Evolutionary conservation across 2,888 invertebrate genomes (phyloP).

Genomic region (Alitta virens): DNA sequence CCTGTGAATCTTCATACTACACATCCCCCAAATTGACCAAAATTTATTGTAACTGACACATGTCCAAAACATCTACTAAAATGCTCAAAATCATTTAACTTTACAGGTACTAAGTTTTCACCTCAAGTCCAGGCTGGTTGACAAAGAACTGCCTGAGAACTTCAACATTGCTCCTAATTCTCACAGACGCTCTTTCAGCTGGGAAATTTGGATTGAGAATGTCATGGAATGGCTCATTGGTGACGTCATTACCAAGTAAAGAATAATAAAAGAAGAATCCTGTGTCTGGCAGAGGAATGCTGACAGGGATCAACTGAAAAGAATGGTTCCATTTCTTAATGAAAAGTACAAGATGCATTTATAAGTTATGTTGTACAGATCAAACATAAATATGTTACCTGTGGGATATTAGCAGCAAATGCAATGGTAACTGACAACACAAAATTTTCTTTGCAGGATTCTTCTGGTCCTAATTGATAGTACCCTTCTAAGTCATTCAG

Average conservation of each 20-base stretch:
- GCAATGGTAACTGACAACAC: conserved; percentile 57
- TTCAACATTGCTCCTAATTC: conserved; percentile 52
- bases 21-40: too few relatives aligned
- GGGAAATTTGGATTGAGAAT: conserved; percentile 55
- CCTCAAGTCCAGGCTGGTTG: conserved; percentile 55
- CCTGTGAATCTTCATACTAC: too few relatives aligned
- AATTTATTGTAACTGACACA: too few relatives aligned
- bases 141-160: conserved; percentile 51
- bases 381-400: conserved; percentile 35
- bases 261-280: conserved; percentile 59
- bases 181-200: conserved; percentile 57
- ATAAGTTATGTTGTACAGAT: too few relatives aligned
- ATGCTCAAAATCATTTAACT: too few relatives aligned
- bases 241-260: conserved; percentile 57
- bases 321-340: background rate
- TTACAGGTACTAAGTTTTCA: conserved; percentile 25
- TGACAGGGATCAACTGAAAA: conserved; percentile 49
- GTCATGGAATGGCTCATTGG: conserved; percentile 55
- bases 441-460: conserved; percentile 51
- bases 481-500: conserved; percentile 54
- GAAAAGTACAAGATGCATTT: too few relatives aligned
- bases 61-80: too few relatives aligned
- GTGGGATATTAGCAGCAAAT: conserved; percentile 55
- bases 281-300: conserved; percentile 39
- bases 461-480: conserved; percentile 56